Conservation (phyloP, 2,797 vertebrate species). For the Takifugu rubripes region DNA sequence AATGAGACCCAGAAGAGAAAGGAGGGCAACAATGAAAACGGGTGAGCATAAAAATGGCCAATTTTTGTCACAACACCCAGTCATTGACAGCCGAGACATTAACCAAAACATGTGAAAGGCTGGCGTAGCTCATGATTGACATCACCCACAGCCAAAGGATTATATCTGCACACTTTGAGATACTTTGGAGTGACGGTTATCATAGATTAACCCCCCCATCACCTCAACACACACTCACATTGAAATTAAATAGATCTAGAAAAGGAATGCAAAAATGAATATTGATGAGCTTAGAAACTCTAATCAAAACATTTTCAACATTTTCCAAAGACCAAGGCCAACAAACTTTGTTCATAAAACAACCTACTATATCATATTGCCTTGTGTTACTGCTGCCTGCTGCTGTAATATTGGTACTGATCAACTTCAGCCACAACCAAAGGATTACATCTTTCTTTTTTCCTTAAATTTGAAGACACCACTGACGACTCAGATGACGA, state of each 20-base stretch:
- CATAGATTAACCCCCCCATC: neutral
- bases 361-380: too few relatives aligned
- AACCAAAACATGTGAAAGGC: too few relatives aligned
- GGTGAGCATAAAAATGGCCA: slow-evolving; percentile 14
- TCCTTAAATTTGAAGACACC: slow-evolving; percentile 51
- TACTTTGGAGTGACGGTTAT: too few relatives aligned
- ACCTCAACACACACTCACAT: too few relatives aligned
- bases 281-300: slow-evolving; percentile 15
- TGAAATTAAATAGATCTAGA: slow-evolving; percentile 18
- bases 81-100: too few relatives aligned
- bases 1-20: slow-evolving; percentile 29
- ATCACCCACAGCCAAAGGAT: slow-evolving; percentile 39
- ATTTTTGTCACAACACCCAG: neutral
- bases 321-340: too few relatives aligned
- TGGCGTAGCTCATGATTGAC: too few relatives aligned
- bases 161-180: slow-evolving; percentile 9
- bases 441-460: neutral
- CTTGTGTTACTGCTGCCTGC: too few relatives aligned
- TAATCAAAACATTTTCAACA: neutral
- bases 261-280: slow-evolving; percentile 33
- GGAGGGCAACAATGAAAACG: slow-evolving; percentile 33
- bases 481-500: slow-evolving; percentile 23
- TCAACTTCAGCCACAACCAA: too few relatives aligned
- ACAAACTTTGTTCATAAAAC: too few relatives aligned
- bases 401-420: too few relatives aligned